Evolutionary conservation across 2,797 vertebrate genomes (phyloP).

Genomic region (Enteromius argenteus): DNA sequence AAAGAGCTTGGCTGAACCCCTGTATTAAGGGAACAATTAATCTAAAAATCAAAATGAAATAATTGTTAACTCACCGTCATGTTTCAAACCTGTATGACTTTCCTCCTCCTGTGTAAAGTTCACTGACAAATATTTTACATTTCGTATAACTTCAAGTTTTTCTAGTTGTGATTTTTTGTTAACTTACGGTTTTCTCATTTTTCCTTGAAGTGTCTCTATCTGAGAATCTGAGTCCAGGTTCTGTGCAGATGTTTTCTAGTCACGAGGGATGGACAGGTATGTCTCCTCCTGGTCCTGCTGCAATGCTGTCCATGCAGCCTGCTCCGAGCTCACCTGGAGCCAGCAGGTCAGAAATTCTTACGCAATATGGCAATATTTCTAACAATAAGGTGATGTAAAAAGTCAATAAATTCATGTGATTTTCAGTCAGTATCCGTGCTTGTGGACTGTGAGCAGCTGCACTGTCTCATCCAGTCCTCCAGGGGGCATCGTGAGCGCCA

Average conservation of each 20-base stretch:
- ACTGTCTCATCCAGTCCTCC: conserved; percentile 76
- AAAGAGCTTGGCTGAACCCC: neutral
- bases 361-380: conserved; percentile 25
- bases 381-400: conserved; percentile 4
- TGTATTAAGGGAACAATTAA: neutral
- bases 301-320: conserved; percentile 77
- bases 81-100: neutral
- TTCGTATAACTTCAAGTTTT: neutral
- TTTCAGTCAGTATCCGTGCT: conserved; percentile 88
- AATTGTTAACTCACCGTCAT: neutral
- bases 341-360: conserved; percentile 65
- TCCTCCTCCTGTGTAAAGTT: neutral
- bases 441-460: conserved; percentile 88
- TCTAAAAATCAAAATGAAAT: neutral
- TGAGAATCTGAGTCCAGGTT: conserved; percentile 76
- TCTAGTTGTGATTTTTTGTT: neutral
- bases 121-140: neutral
- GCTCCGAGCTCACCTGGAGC: conserved; percentile 75
- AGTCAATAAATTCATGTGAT: neutral
- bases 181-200: neutral
- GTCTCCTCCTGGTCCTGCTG: conserved; percentile 77
- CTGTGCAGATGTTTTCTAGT: conserved; percentile 82
- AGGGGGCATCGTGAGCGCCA: conserved; percentile 65
- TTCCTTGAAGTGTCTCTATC: conserved; percentile 76
- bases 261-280: conserved; percentile 85